These are phyloP conservation scores for Drosophila sucinea DNA, from an alignment of 1,140 invertebrate genomes.

Conservation along the genomic window DNA sequence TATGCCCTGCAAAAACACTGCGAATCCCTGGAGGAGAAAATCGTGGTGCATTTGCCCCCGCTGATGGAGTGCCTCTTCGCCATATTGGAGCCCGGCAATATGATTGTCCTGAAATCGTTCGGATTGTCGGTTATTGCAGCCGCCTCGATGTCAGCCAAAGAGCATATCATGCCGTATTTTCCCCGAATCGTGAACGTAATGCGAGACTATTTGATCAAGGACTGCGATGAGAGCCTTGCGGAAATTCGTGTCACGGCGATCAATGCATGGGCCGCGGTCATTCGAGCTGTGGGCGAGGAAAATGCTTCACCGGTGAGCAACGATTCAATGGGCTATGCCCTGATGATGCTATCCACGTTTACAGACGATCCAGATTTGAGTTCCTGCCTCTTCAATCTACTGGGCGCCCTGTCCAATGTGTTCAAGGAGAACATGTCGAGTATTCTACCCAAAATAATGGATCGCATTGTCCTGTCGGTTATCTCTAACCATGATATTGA, in stretches of 20 bases:
- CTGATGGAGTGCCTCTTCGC: slow-evolving; percentile 89
- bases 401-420: slow-evolving; percentile 88
- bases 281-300: slow-evolving; percentile 87
- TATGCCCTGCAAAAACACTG: slow-evolving; percentile 92
- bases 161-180: slow-evolving; percentile 90
- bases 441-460: slow-evolving; percentile 87
- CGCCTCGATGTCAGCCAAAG: slow-evolving; percentile 88
- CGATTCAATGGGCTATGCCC: slow-evolving; percentile 87
- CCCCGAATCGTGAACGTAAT: slow-evolving; percentile 87
- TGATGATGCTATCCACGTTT: slow-evolving; percentile 85
- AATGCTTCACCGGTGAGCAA: slow-evolving; percentile 87
- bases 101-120: slow-evolving; percentile 86
- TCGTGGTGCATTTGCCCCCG: slow-evolving; percentile 89
- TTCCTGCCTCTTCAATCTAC: slow-evolving; percentile 88
- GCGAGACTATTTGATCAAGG: slow-evolving; percentile 85
- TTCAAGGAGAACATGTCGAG: slow-evolving; percentile 88
- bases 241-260: slow-evolving; percentile 87
- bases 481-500: slow-evolving; percentile 84
- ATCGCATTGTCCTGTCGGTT: slow-evolving; percentile 87
- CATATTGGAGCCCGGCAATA: slow-evolving; percentile 85
- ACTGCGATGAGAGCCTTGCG: slow-evolving; percentile 84
- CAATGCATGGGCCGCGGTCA: slow-evolving; percentile 89
- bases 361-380: slow-evolving; percentile 90
- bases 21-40: slow-evolving; percentile 89
- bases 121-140: slow-evolving; percentile 86